These are phyloP conservation scores for Colletes latitarsis DNA, from an alignment of 1,140 invertebrate species.

Conservation along the genomic window DNA sequence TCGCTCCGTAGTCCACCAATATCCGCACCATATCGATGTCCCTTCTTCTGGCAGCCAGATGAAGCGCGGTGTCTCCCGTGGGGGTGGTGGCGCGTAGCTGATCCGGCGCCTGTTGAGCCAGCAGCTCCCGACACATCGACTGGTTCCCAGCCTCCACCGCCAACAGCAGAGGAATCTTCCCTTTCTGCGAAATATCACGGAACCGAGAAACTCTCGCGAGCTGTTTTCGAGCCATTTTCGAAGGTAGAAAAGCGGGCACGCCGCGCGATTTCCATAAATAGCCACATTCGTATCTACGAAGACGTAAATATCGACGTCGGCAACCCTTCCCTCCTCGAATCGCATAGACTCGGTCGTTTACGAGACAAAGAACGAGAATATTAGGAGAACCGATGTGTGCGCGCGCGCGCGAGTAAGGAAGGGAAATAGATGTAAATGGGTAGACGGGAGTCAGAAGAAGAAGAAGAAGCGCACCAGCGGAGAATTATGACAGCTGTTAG, in stretches of 20 bases:
- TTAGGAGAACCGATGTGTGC: constrained; percentile 8
- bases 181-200: constrained; percentile 84
- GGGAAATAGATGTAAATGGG: constrained; percentile 3
- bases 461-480: constrained; percentile 57
- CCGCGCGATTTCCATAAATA: constrained; percentile 32
- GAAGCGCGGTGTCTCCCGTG: constrained; percentile 93
- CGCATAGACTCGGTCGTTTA: constrained; percentile 20
- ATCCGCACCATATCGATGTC: constrained; percentile 96
- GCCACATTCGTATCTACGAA: not conserved
- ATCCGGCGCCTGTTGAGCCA: constrained; percentile 91
- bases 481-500: constrained; percentile 74
- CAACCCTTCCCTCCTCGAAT: constrained; percentile 17
- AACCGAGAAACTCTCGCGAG: not conserved
- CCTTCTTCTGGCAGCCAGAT: constrained; percentile 92
- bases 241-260: too few relatives aligned
- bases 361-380: constrained; percentile 29
- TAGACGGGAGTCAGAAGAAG: constrained; percentile 18
- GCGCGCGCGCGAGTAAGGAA: constrained; percentile 1
- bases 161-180: constrained; percentile 95
- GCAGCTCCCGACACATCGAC: constrained; percentile 94
- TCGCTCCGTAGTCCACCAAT: constrained; percentile 94
- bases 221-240: not conserved
- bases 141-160: constrained; percentile 96
- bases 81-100: constrained; percentile 88
- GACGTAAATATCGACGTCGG: constrained; percentile 18